Percentiles rank a stretch among this genome's conserved stretches.
phyloP scores from a whole-genome alignment of 2,797 vertebrate genomes.

The Macrochelys suwanniensis region DNA sequence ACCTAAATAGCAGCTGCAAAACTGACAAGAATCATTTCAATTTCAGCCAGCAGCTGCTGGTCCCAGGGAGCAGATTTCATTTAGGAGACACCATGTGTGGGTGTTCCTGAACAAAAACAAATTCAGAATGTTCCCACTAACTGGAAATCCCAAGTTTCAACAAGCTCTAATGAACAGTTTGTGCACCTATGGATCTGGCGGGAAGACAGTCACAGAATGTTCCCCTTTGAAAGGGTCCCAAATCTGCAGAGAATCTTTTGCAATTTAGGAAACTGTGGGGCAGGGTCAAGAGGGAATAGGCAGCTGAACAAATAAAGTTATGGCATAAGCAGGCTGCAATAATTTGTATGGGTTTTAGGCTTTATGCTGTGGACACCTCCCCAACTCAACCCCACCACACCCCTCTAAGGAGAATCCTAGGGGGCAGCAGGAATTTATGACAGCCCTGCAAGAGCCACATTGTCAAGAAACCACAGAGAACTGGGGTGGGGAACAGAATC shows the following conservation, averaged over 20 bases:
- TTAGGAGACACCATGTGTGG: background rate
- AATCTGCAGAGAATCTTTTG: fast-evolving
- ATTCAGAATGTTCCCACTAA: background rate
- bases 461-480: background rate
- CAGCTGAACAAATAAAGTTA: background rate
- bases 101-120: background rate
- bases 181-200: background rate
- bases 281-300: background rate
- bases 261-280: background rate
- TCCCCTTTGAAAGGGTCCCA: fast-evolving
- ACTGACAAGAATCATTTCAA: background rate
- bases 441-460: background rate
- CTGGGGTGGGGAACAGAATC: too few species aligned
- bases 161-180: background rate
- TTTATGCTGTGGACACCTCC: background rate
- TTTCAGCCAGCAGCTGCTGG: background rate
- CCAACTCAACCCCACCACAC: background rate
- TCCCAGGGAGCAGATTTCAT: background rate
- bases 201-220: fast-evolving
- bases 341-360: background rate
- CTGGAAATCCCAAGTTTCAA: background rate
- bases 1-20: background rate
- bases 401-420: background rate
- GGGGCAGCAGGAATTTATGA: background rate
- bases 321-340: background rate